Base-by-base conservation (phyloP, 1,140 invertebrate genomes). In the Hestina assimilis region DNA sequence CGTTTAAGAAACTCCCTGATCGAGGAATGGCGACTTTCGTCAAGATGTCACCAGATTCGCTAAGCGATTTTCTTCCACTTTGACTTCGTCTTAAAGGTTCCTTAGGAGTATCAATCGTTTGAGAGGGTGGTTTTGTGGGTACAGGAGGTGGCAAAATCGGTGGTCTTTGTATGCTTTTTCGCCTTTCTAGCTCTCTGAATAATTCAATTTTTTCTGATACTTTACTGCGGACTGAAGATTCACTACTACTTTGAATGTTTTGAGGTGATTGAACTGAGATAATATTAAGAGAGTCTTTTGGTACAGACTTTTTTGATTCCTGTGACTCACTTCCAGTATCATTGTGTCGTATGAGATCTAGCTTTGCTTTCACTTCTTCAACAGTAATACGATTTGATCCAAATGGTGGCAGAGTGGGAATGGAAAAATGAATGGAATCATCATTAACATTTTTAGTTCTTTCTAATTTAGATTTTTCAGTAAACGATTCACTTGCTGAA, bases 11-110 rank as follows among this genome's bases (percentile, higher is more conserved):
- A 71, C 95, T 96, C 1, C 94, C 93, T 46, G 94, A 94, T 66
- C 95, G 90, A 5, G 95, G 95, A 68, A 96, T 93, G 14, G 95
- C 95, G 4, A 96, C 94, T 76, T 95, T 94, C 0, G 95, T 96
- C 54, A 96, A 82, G 56, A 95, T 92, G 75, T 96, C 95, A 1
- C 95, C 94, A 52, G 87, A 83, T 51, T 89, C 89, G 31, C 75
- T 86, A 38, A 88, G 58, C 5, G 84, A 88, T 57, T 89, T 87
- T 46, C 87, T 75, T 47, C 83, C 75, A 62, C 89, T 90, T 59
- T 90, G 89, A 35, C 71, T 90, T 66, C 89, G 77, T 64, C 86
- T 73, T 50, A 90, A 63, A 43, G 87, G 83, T 57, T 89, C 87
- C 54, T 83, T 84, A 0, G 69, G 52, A 11, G 58, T 55, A n/a